Conservation (phyloP, 2,113 vertebrate genomes). For the Neopipo cinnamomea region DNA sequence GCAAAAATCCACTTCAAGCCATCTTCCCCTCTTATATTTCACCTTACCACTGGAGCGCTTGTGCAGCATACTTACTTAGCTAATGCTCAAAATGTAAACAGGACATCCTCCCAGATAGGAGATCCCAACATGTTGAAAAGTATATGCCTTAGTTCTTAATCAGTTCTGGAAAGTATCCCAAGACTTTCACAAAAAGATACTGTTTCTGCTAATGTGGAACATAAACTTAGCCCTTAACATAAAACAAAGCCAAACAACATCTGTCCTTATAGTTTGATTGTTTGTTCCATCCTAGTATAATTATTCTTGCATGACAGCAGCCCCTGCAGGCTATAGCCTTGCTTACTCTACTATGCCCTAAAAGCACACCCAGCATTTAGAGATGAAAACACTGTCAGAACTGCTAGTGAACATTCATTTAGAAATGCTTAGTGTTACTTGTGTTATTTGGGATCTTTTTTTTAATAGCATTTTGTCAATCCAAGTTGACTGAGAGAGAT, state of each 20-base stretch:
- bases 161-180: conserved; percentile 73
- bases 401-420: neutral
- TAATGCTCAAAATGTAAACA: conserved; percentile 77
- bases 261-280: conserved; percentile 65
- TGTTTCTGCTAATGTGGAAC: conserved; percentile 62
- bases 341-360: conserved; percentile 27
- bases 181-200: conserved; percentile 68
- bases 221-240: conserved; percentile 72
- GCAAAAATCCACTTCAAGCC: conserved; percentile 73
- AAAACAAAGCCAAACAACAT: conserved; percentile 67
- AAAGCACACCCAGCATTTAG: neutral
- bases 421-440: neutral
- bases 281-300: conserved; percentile 50
- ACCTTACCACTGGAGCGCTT: conserved; percentile 67
- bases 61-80: conserved; percentile 65
- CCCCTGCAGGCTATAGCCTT: conserved; percentile 75
- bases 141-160: conserved; percentile 67
- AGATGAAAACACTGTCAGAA: conserved; percentile 4
- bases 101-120: conserved; percentile 79
- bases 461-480: neutral
- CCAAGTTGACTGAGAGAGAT: neutral
- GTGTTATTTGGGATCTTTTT: neutral
- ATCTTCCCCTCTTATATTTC: conserved; percentile 63
- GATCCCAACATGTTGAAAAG: conserved; percentile 75
- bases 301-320: conserved; percentile 74